Evolutionary conservation across 2,797 vertebrate genomes (phyloP), one percentile per base, ranked within the genome.

Genomic region (Petrocephalus schoutedeni): DNA sequence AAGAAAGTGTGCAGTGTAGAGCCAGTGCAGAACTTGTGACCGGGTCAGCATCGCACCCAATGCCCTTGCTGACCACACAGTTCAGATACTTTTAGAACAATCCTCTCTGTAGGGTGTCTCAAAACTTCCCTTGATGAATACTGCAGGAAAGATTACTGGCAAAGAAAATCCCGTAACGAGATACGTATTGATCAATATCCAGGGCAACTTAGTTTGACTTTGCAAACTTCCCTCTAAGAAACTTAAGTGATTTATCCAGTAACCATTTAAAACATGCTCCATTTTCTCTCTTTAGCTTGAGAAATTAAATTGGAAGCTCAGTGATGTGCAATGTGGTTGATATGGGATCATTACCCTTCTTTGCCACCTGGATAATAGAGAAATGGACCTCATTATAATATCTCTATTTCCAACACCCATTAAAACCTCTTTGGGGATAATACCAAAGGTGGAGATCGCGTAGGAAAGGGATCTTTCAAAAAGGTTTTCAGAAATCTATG

Each of bases 111-210:
- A 54, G n/a, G 64, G 0, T n/a, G 19, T 58, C 32, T 8, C 45
- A 51, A 41, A 19, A 49, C 36, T 59, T 53, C 36, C 56, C 51
- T 56, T 7, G 74, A 49, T 86, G 32, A 85, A 57, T 36, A 21
- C 32, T 58, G 53, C n/a, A 53, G n/a, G 54, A 86, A 86, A 1
- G 56, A 88, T 86, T 87, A 77, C 87, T 86, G 89, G 89, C 89
- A 88, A 83, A 89, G 83, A 45, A 88, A 88, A 57, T 88, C 89
- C 88, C 86, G 89, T 90, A 91, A 91, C 88, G 89, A 91, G 88
- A 89, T 90, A 90, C 89, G 49, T 89, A 90, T 92, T 91, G 90
- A 92, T 90, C 89, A 86, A 86, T 58, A 88, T 89, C 28, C 82
- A 64, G 85, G 36, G 85, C 36, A 9, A 23, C 64, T 90, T 80